A percentile compares a stretch with the other conserved stretches of the same genome.
Conservation (phyloP, 2,797 vertebrate genomes). For the Rhinatrema bivittatum region DNA sequence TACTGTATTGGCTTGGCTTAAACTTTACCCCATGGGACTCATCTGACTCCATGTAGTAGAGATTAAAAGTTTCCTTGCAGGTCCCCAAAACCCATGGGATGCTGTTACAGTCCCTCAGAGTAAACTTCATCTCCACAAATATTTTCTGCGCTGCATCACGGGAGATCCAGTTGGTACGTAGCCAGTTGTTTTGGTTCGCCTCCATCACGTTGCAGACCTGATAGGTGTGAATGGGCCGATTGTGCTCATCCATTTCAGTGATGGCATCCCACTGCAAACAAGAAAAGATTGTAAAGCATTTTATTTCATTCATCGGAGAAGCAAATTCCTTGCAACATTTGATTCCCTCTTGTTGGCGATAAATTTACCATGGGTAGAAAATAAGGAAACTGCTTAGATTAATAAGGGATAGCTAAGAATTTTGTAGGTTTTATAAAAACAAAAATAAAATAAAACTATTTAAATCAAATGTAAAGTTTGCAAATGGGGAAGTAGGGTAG, state of each 20-base stretch:
- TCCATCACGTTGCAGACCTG: slow-evolving; percentile 96
- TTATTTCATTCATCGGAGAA: no score
- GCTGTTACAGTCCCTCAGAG: slow-evolving; percentile 90
- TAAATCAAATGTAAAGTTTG: no score
- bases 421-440: no score
- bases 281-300: no score
- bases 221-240: slow-evolving; percentile 88
- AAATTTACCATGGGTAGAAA: no score
- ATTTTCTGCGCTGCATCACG: slow-evolving; percentile 89
- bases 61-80: slow-evolving; percentile 93
- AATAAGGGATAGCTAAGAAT: no score
- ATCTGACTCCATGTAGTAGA: slow-evolving; percentile 85
- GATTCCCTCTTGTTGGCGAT: no score
- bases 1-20: slow-evolving; percentile 77
- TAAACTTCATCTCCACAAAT: slow-evolving; percentile 92
- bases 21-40: slow-evolving; percentile 81
- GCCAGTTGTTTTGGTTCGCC: slow-evolving; percentile 95
- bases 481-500: no score
- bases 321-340: no score
- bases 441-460: no score
- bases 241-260: slow-evolving; percentile 93
- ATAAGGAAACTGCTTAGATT: no score
- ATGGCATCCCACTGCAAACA: slow-evolving; percentile 86
- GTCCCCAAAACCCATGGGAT: slow-evolving; percentile 91
- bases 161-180: slow-evolving; percentile 88